Evolutionary conservation across 2,113 vertebrate genomes (phyloP).

Genomic region (Bujurquina vittata): DNA sequence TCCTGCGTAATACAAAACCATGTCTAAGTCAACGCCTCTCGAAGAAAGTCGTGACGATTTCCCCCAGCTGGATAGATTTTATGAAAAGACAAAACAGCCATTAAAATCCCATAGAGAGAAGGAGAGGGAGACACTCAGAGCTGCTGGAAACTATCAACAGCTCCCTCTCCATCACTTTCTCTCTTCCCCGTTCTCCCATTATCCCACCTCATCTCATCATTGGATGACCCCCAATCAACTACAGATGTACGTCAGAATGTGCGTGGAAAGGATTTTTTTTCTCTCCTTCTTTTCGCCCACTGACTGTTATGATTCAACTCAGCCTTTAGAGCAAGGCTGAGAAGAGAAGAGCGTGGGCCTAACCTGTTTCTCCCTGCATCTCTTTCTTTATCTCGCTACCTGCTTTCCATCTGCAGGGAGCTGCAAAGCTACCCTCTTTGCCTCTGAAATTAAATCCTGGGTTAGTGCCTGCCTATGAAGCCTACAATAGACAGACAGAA

Average conservation of each 20-base stretch:
- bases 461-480: slow-evolving; percentile 42
- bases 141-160: slow-evolving; percentile 7
- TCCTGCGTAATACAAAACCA: neutral
- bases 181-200: slow-evolving; percentile 15
- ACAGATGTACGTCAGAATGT: slow-evolving; percentile 57
- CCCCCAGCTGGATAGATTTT: neutral
- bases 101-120: slow-evolving; percentile 11
- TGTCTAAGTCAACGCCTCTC: neutral
- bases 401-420: slow-evolving; percentile 8
- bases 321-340: slow-evolving; percentile 43
- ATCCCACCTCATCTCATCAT: slow-evolving; percentile 14
- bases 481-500: slow-evolving; percentile 55
- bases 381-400: slow-evolving; percentile 25
- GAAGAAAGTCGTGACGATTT: neutral
- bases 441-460: slow-evolving; percentile 39
- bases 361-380: slow-evolving; percentile 41
- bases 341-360: slow-evolving; percentile 60
- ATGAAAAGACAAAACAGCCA: slow-evolving; percentile 14
- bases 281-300: slow-evolving; percentile 60
- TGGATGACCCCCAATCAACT: slow-evolving; percentile 12
- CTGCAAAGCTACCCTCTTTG: slow-evolving; percentile 31
- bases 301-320: slow-evolving; percentile 67
- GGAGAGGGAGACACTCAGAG: neutral
- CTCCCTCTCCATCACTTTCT: neutral
- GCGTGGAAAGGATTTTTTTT: slow-evolving; percentile 47